Conservation (phyloP, 2,113 vertebrate genomes). For the Rhabdornis inornatus region DNA sequence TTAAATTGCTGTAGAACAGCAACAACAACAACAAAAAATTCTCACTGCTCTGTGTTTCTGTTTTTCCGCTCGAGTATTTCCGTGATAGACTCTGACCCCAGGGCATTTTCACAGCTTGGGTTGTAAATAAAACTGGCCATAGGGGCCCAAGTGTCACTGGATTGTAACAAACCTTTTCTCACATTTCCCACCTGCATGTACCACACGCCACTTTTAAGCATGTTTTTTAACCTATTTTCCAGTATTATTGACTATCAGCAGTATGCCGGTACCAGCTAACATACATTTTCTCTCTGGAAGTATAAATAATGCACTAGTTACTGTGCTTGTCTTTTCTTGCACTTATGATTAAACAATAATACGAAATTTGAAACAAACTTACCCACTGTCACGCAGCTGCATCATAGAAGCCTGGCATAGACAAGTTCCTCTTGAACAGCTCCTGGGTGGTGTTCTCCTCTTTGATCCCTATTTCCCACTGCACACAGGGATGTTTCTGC, state of each 20-base stretch:
- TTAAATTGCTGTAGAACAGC: neutral
- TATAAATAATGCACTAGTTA: neutral
- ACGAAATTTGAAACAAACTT: neutral
- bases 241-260: accelerated
- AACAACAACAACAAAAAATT: accelerated
- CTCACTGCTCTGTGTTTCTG: too few relatives aligned
- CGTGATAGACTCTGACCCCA: accelerated
- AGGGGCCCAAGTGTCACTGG: neutral
- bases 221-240: neutral
- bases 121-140: neutral
- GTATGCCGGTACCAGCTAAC: neutral
- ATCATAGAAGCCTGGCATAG: neutral
- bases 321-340: neutral
- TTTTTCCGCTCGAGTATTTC: neutral
- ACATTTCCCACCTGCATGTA: neutral
- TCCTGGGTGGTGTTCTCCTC: neutral
- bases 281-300: neutral
- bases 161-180: neutral
- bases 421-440: accelerated
- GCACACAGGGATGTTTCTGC: neutral
- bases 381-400: accelerated
- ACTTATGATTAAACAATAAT: accelerated
- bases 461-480: accelerated
- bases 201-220: accelerated
- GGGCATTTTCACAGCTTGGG: accelerated